Evolutionary conservation across 2,113 vertebrate genomes (phyloP).

Genomic region (Gobiocypris rarus): DNA sequence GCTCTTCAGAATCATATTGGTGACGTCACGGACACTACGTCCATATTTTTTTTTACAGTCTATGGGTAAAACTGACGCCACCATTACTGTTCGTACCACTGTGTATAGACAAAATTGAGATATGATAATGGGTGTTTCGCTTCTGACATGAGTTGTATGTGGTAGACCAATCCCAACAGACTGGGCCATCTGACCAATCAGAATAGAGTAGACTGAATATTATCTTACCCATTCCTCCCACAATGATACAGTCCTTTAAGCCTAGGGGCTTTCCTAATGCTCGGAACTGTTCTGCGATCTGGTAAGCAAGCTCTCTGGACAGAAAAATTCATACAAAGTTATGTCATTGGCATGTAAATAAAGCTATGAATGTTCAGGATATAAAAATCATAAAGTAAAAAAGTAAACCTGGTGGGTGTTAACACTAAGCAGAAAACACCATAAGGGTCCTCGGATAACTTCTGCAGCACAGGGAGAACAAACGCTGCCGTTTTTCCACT

Average conservation of each 20-base stretch:
- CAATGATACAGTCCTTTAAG: constrained; percentile 88
- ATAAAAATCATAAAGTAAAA: background rate
- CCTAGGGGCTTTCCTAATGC: constrained; percentile 92
- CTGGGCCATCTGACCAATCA: too few relatives aligned
- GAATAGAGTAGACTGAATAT: background rate
- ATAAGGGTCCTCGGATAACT: constrained; percentile 91
- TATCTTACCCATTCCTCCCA: constrained; percentile 90
- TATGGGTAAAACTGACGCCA: too few relatives aligned
- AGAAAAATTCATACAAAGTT: background rate
- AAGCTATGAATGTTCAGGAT: background rate
- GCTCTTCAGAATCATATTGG: too few relatives aligned
- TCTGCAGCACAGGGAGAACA: constrained; percentile 91
- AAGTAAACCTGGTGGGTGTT: constrained; percentile 87
- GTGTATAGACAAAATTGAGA: too few relatives aligned
- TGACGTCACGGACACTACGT: too few relatives aligned
- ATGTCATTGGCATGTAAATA: background rate
- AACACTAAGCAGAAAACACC: constrained; percentile 95
- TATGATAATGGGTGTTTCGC: too few relatives aligned
- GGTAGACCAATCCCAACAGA: too few relatives aligned
- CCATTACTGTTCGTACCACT: too few relatives aligned
- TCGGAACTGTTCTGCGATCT: constrained; percentile 94
- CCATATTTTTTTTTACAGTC: too few relatives aligned
- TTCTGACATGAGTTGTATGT: too few relatives aligned
- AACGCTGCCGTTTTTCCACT: constrained; percentile 95
- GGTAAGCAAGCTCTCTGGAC: constrained; percentile 90